Conservation (phyloP, 2,888 invertebrate genomes). For the Andrena fulva region DNA sequence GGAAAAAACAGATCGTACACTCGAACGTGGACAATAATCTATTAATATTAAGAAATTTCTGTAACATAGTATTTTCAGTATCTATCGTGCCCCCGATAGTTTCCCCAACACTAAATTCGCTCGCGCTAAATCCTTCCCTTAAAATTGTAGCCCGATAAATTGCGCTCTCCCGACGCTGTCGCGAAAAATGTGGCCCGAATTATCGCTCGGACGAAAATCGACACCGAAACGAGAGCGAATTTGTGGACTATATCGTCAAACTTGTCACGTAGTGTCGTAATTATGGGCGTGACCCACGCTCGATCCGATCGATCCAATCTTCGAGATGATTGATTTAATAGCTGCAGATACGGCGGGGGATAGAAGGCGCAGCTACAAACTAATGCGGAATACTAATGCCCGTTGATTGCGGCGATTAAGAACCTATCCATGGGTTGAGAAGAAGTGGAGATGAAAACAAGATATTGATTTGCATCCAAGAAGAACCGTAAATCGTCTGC, state of each 20-base stretch:
- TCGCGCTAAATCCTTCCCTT: background rate
- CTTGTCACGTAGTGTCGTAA: slow-evolving; percentile 65
- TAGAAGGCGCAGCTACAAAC: slow-evolving; percentile 44
- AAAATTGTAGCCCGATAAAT: slow-evolving; percentile 27
- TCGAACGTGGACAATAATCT: too few species aligned
- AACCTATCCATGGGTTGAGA: slow-evolving; percentile 40
- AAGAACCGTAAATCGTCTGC: background rate
- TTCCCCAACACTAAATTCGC: background rate
- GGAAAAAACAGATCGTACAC: background rate
- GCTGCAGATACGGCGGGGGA: slow-evolving; percentile 35
- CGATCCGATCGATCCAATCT: slow-evolving; percentile 63
- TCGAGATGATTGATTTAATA: slow-evolving; percentile 67
- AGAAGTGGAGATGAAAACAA: slow-evolving; percentile 9
- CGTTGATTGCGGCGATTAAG: slow-evolving; percentile 64
- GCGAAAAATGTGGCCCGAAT: slow-evolving; percentile 23
- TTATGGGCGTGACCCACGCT: slow-evolving; percentile 56
- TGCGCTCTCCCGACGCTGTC: background rate
- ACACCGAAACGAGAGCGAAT: slow-evolving; percentile 31
- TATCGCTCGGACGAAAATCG: slow-evolving; percentile 23
- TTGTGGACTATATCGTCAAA: slow-evolving; percentile 55
- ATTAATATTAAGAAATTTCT: too few species aligned
- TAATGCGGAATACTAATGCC: slow-evolving; percentile 69
- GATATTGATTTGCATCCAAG: slow-evolving; percentile 2
- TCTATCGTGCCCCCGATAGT: background rate
- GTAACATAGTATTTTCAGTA: background rate